A percentile compares a stretch with the other conserved stretches of the same genome.
Evolutionary conservation across 2,888 invertebrate species (phyloP).

Genomic region (Spilarctia lutea): DNA sequence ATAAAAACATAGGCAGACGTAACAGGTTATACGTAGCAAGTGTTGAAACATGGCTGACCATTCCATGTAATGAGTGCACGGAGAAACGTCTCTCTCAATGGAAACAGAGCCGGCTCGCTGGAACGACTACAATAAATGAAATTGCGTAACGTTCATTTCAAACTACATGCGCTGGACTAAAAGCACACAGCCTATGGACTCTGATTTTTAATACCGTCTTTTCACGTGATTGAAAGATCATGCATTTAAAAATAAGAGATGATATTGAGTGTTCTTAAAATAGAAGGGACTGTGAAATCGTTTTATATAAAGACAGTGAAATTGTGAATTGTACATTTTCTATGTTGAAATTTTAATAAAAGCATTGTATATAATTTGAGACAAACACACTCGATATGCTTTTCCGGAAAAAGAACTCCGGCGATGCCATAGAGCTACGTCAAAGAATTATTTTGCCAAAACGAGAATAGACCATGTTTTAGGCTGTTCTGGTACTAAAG

Average conservation of each 20-base stretch:
- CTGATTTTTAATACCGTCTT: background rate
- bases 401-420: too few species aligned
- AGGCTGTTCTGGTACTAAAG: background rate
- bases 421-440: too few species aligned
- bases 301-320: background rate
- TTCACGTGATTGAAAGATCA: conserved; percentile 11
- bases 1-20: conserved; percentile 8
- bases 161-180: conserved; percentile 43
- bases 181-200: conserved; percentile 24
- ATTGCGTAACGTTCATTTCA: conserved; percentile 52
- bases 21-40: conserved; percentile 26
- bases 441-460: too few species aligned
- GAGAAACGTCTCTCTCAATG: conserved; percentile 56
- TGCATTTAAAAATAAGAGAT: background rate
- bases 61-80: conserved; percentile 53
- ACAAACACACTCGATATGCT: too few species aligned
- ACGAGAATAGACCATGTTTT: background rate
- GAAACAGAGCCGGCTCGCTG: conserved; percentile 45
- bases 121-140: conserved; percentile 58
- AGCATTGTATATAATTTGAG: background rate
- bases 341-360: background rate
- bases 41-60: conserved; percentile 46
- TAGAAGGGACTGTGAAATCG: background rate
- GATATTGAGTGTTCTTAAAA: background rate
- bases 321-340: background rate